Conservation (phyloP, 2,113 vertebrate genomes). For the Podocnemis expansa region DNA sequence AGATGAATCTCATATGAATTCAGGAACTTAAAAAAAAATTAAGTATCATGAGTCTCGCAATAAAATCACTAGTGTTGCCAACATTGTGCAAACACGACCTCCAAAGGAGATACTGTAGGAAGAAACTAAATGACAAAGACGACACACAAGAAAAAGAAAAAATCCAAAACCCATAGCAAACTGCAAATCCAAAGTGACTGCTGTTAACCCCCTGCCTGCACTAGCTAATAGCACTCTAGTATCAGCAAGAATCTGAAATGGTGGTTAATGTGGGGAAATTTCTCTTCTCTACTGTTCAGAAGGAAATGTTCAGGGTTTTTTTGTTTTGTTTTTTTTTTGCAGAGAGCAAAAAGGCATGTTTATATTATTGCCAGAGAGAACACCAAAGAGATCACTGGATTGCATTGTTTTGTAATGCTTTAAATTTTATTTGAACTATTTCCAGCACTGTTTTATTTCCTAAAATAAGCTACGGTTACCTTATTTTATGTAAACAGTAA, state of each 20-base stretch:
- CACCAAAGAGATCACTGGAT: not conserved
- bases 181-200: slow-evolving; percentile 30
- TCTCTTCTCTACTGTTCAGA: not conserved
- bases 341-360: slow-evolving; percentile 11
- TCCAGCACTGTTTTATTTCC: not conserved
- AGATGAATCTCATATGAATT: not conserved
- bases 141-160: not conserved
- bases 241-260: slow-evolving; percentile 12
- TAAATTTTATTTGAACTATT: not conserved
- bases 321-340: no score
- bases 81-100: not conserved
- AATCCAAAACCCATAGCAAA: slow-evolving; percentile 1
- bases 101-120: not conserved
- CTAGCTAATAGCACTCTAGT: not conserved
- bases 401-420: not conserved
- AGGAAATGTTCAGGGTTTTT: not conserved
- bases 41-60: not conserved
- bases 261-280: not conserved
- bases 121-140: slow-evolving; percentile 13
- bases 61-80: not conserved
- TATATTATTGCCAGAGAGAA: not conserved
- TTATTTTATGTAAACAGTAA: not conserved
- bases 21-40: not conserved
- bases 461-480: not conserved
- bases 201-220: slow-evolving; percentile 23